Evolutionary conservation across 23 tunicate species (phyloP).

Genomic region (Oikopleura albicans): DNA sequence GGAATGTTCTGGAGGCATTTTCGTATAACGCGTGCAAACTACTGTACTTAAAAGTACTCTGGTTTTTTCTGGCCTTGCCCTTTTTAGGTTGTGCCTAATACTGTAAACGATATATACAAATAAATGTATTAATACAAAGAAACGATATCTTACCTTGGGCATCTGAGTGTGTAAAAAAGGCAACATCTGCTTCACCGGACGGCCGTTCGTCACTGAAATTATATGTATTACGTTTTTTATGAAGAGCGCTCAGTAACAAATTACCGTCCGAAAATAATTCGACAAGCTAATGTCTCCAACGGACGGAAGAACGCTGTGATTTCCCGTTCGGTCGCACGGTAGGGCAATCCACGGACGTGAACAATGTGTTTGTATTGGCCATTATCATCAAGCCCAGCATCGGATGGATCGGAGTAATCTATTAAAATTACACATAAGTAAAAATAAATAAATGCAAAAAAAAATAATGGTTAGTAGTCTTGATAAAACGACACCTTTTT

Average conservation of each 20-base stretch:
- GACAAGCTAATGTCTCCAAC: background rate
- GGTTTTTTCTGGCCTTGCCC: no score
- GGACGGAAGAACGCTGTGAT: background rate
- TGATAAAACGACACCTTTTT: no score
- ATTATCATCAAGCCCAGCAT: background rate
- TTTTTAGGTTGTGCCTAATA: no score
- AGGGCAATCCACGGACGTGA: constrained; percentile 5
- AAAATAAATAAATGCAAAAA: no score
- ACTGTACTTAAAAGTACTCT: no score
- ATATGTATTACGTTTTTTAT: background rate
- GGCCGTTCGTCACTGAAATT: background rate
- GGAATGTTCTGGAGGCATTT: background rate
- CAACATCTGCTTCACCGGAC: constrained; percentile 4
- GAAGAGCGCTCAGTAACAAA: no score
- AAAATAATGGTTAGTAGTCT: no score
- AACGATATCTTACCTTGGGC: constrained; percentile 1
- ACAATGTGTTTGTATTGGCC: constrained; percentile 19
- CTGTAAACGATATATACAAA: no score
- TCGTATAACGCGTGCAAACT: no score
- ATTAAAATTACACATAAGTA: no score
- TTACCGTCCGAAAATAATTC: background rate
- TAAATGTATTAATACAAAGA: no score
- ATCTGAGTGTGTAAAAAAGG: background rate
- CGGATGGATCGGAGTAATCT: background rate
- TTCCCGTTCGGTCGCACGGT: background rate